A percentile compares a stretch with the other conserved stretches of the same genome.
These are phyloP conservation scores for Myopa testacea DNA, from an alignment of 2,888 invertebrate species.

Conservation along the genomic window DNA sequence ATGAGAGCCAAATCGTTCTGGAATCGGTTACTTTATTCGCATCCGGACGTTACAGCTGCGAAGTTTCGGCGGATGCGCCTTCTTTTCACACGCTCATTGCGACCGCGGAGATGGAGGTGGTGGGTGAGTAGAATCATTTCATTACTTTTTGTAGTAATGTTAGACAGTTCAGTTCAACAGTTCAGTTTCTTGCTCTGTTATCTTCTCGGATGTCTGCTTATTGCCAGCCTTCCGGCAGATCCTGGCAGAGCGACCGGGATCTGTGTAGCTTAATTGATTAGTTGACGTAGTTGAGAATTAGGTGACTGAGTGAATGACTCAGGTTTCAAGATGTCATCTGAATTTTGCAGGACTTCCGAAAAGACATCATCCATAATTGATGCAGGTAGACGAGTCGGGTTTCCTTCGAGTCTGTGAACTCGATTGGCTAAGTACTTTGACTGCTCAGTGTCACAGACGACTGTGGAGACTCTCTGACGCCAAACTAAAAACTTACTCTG, in stretches of 20 bases:
- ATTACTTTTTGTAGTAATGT: not conserved
- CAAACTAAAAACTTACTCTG: too few relatives aligned
- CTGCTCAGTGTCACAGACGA: too few relatives aligned
- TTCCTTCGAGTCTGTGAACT: too few relatives aligned
- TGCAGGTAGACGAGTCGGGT: not conserved
- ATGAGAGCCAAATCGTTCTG: constrained; percentile 67
- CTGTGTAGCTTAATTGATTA: too few relatives aligned
- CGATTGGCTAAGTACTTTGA: too few relatives aligned
- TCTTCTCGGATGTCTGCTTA: too few relatives aligned
- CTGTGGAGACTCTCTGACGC: too few relatives aligned
- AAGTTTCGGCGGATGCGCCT: constrained; percentile 69
- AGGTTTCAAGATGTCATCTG: not conserved
- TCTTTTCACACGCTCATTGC: constrained; percentile 68
- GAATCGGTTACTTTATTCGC: constrained; percentile 62
- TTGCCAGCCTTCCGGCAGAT: too few relatives aligned
- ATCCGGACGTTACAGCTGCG: constrained; percentile 68
- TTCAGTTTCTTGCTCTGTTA: too few relatives aligned
- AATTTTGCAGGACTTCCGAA: not conserved
- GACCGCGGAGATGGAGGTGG: constrained; percentile 67
- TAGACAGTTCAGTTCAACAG: too few relatives aligned
- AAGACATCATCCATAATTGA: constrained; percentile 6
- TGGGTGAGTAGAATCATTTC: constrained; percentile 60
- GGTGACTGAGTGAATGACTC: constrained; percentile 58
- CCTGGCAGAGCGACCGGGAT: too few relatives aligned
- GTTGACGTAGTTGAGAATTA: constrained; percentile 54